Evolutionary conservation across 2,888 invertebrate genomes (phyloP).

Genomic region (Patella pellucida): DNA sequence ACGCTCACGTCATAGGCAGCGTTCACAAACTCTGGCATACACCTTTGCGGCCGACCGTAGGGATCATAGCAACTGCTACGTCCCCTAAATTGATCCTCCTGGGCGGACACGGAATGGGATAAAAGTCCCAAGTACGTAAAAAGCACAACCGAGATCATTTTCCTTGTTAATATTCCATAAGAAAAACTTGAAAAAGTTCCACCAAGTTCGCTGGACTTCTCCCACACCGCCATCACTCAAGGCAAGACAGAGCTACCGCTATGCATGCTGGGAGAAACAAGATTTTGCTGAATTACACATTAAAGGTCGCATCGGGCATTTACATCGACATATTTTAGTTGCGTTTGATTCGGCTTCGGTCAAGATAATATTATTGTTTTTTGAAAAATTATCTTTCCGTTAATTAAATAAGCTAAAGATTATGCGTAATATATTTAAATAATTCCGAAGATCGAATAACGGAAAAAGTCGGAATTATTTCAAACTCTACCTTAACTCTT

Average conservation of each 20-base stretch:
- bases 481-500: no score
- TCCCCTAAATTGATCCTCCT: constrained; percentile 25
- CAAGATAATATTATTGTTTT: no score
- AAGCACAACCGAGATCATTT: constrained; percentile 20
- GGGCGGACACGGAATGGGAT: constrained; percentile 17
- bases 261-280: constrained; percentile 41
- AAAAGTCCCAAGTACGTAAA: constrained; percentile 28
- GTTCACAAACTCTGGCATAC: constrained; percentile 96
- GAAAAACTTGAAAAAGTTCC: constrained; percentile 34
- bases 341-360: no score
- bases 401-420: no score
- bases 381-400: no score
- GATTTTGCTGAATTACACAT: constrained; percentile 17
- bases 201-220: constrained; percentile 28
- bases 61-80: constrained; percentile 66
- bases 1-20: constrained; percentile 91
- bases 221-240: constrained; percentile 41
- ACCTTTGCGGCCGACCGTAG: constrained; percentile 78
- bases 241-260: constrained; percentile 32
- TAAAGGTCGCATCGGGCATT: constrained; percentile 1
- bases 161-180: constrained; percentile 21
- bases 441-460: no score
- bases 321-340: no score
- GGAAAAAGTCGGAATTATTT: no score
- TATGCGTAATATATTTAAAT: no score